Percentiles rank a stretch among this genome's conserved stretches.
Conservation (phyloP, 2,113 vertebrate species). For the Scatophagus argus region DNA sequence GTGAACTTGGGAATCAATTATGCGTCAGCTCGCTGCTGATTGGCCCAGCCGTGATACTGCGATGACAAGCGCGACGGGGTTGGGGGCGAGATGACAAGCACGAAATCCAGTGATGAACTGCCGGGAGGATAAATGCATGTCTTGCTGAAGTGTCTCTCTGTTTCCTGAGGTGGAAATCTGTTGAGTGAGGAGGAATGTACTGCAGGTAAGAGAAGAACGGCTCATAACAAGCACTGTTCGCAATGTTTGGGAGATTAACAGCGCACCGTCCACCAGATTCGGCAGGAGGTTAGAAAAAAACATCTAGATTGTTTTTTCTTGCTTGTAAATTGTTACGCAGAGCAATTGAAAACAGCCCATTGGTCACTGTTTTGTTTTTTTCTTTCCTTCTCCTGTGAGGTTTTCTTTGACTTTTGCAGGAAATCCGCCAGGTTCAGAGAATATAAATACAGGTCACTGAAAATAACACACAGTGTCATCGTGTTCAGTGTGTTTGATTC, state of each 20-base stretch:
- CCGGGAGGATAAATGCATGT: conserved; percentile 7
- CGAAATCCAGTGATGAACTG: conserved; percentile 36
- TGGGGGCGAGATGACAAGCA: conserved; percentile 21
- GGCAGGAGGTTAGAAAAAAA: background rate
- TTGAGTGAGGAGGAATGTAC: conserved; percentile 53
- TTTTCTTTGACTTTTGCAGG: background rate
- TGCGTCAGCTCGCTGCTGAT: conserved; percentile 59
- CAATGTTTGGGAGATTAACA: conserved; percentile 45
- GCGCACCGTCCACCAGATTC: background rate
- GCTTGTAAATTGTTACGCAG: background rate
- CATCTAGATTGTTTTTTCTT: background rate
- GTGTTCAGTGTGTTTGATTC: background rate
- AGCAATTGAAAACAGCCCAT: background rate
- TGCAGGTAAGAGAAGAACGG: conserved; percentile 77
- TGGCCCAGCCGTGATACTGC: conserved; percentile 39
- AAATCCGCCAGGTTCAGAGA: no score
- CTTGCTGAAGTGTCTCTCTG: conserved; percentile 22
- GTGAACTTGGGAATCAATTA: conserved; percentile 60
- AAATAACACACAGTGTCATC: no score
- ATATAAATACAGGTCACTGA: background rate
- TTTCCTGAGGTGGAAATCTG: conserved; percentile 32
- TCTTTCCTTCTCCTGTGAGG: no score
- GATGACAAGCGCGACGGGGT: conserved; percentile 30
- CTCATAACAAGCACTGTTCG: conserved; percentile 24
- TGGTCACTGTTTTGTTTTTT: no score